Base-by-base conservation (phyloP, 2,888 invertebrate genomes). In the Dolichomitus sp. region DNA sequence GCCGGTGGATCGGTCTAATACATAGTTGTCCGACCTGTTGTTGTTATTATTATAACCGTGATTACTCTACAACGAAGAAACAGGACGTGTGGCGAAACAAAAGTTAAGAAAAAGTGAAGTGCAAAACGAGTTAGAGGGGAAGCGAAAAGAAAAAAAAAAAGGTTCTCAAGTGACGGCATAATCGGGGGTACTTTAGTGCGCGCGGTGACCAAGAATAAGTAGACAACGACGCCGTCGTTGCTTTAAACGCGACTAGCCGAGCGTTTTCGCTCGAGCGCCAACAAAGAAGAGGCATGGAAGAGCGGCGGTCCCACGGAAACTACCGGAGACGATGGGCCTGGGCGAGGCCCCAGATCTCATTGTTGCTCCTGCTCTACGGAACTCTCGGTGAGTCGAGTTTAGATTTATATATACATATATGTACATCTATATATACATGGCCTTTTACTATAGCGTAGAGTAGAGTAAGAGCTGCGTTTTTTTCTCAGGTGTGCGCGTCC, bases 371-470 rank as follows among this genome's bases (percentile, higher is more conserved):
- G 68, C 82, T 91, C 77, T 84, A 83, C 66, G 90, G 88, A 88
- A 88, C 90, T 88, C 77, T 90, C 65, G 91, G 92, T 92, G 89
- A 92, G 92, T 90, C 52, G 80, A 85, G 66, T 65, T 54, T 87
- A 83, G 65, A 12, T 68, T 19, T 17, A 12, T 69, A 70, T 57
- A 68, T 30, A 17, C 37, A 19, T 52, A 14, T 14, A 42, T n/a
- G 30, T 61, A 7, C 45, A 4, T 40, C 48, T 45, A n/a, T 30
- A 33, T 65, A 4, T 72, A 77, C 65, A 75, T 33, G 40, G 70
- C 45, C 33, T 50, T 59, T 50, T 61, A 73, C 57, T 59, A 48
- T 30, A 68, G 27, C 52, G 54, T 40, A 40, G 23, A 19, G 30
- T 17, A 52, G 23, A 45, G 40, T 59, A 48, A 17, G 72, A 48